Base-by-base conservation (phyloP, 2,888 invertebrate species). In the Sarcophaga variegata region DNA sequence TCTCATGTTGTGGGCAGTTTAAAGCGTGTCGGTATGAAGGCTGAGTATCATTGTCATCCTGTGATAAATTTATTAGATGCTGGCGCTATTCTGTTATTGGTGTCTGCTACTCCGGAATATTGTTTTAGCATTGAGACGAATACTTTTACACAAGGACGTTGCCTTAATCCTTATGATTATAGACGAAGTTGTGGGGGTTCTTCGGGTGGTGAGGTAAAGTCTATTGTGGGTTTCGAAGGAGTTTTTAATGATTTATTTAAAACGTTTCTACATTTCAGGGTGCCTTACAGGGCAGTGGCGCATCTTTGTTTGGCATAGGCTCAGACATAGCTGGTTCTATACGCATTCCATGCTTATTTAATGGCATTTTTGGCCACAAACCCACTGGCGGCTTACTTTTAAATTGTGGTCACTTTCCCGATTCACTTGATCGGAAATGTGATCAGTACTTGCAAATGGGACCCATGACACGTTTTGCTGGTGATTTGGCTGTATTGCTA, bases 321-420 rank as follows among this genome's bases (percentile, higher is more conserved):
- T 97, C 97, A 0, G 98, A 98, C 93, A 95, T 98, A 89, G 97
- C 96, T 11, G 98, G 98, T 74, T 97, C 97, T 76, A 97, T 98
- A 89, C 95, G 98, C 45, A 94, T 98, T 91, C 98, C 98, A 0
- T 95, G 96, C n/a, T 95, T 96, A 88, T 97, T 96, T 93, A 97
- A 96, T 93, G 98, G 98, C 0, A 94, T 98, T 60, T 98, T 97
- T 93, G 98, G 98, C 0, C 97, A 98, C 92, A 98, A 98, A 91
- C 96, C 97, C 3, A 96, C 97, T 64, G 94, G 96, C 5, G 95
- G 97, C 95, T 92, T 94, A 11, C 88, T 92, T 6, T 92, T 96
- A 0, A 94, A 94, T 37, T 93, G 93, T 1, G 96, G 96, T 0
- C 96, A 96, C 92, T 95, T 94, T 88, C 96, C 96, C 0, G 92